Evolutionary conservation across 2,888 invertebrate genomes (phyloP).

Genomic region (Andrena bucephala): DNA sequence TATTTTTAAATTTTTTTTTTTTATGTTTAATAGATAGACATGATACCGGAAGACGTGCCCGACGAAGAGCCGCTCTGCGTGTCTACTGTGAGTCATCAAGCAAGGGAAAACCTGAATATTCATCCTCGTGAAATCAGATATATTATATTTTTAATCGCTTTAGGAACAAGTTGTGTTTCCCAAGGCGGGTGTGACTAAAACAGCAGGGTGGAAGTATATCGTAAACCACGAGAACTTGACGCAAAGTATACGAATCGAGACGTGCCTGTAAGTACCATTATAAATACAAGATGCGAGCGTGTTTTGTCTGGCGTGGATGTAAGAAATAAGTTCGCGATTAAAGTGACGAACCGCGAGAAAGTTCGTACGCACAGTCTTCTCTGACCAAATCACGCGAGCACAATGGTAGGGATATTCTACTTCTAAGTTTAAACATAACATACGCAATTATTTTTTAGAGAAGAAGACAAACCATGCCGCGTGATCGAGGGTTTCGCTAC

Average conservation of each 20-base stretch:
- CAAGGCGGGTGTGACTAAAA: slow-evolving; percentile 86
- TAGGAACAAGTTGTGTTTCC: slow-evolving; percentile 87
- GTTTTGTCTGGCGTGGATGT: neutral
- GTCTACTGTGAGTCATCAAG: slow-evolving; percentile 39
- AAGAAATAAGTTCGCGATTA: neutral
- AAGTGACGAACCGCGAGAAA: slow-evolving; percentile 1
- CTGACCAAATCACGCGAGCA: neutral
- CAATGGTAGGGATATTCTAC: neutral
- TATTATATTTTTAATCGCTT: neutral
- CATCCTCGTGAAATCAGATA: neutral
- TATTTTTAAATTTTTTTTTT: neutral
- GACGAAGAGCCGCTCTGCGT: slow-evolving; percentile 52
- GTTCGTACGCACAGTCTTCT: neutral
- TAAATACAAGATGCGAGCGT: neutral
- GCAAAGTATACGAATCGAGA: slow-evolving; percentile 91
- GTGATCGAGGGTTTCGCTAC: slow-evolving; percentile 80
- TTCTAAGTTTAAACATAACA: neutral
- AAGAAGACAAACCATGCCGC: slow-evolving; percentile 79
- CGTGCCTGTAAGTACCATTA: slow-evolving; percentile 88
- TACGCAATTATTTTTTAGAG: slow-evolving; percentile 64
- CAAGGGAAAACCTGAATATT: neutral
- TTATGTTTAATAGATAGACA: slow-evolving; percentile 14
- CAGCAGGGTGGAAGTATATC: slow-evolving; percentile 89
- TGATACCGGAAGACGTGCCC: neutral
- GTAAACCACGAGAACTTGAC: slow-evolving; percentile 88